Base-by-base conservation (phyloP, 2,113 vertebrate genomes). In the Tautogolabrus adspersus region DNA sequence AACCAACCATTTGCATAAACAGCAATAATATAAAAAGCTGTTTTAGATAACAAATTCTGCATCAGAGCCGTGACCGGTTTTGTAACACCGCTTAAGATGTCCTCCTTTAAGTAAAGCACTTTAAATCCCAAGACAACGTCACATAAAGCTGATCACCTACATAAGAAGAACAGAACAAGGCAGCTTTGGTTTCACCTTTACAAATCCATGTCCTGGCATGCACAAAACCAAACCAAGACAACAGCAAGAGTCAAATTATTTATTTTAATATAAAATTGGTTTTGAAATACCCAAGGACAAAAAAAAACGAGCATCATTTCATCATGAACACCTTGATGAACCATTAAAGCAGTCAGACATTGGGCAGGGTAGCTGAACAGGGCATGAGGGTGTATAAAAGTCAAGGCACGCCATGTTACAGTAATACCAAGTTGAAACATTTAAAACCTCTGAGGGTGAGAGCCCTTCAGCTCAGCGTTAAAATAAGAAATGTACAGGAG, bases 201-300 rank as follows among this genome's bases (percentile, higher is more conserved):
- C 5, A 19, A 9, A 12, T 5, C 6, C 21, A 30, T 64, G 44
- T 9, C 13, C 19, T 51, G 46, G 0, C 18, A 8, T n/a, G 8
- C 9, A 52, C 19, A 7, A 12, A 34, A 21, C 7, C 1, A 63
- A 38, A 23, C 58, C 49, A 52, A 47, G 7, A 10, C 63, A 59
- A 51, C 37, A 13, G 66, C 5, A 66, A 40, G 38, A 38, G 84
- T 81, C 65, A 22, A 87, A 82, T 79, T 66, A 88, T 94, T 93
- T 93, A 81, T 85, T 34, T 83, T 75, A 78, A 91, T 93, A 93
- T 84, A 94, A 94, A 94, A 94, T 61, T 38, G 68, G 19, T 72
- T 79, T 85, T 87, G 66, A 85, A 91, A 89, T 79, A 76, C 65
- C 63, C 77, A 75, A 77, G 75, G 81, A 86, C 78, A 87, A 66